phyloP scores from a whole-genome alignment of 2,797 vertebrate species.

The Avahi laniger region DNA sequence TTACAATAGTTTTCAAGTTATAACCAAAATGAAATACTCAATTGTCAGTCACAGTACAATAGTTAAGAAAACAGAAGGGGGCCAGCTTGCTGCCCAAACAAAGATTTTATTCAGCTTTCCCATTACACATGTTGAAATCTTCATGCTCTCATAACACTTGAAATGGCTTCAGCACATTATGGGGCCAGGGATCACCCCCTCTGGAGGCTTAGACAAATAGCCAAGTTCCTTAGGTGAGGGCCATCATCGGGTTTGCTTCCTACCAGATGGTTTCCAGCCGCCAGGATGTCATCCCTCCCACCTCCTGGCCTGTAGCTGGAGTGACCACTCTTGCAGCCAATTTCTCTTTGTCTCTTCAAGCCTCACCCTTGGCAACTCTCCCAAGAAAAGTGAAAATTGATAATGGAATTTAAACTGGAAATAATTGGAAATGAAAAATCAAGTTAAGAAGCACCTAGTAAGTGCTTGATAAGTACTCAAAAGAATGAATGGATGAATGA shows the following conservation, averaged over 20 bases:
- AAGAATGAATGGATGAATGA: background rate
- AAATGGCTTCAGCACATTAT: conserved; percentile 4
- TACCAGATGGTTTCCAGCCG: conserved; percentile 49
- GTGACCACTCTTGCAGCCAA: background rate
- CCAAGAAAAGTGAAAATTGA: conserved; percentile 46
- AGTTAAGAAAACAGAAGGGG: conserved; percentile 9
- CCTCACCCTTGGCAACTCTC: conserved; percentile 50
- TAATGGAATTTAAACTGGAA: conserved; percentile 39
- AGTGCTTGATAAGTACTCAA: background rate
- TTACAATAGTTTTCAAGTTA: conserved; percentile 5
- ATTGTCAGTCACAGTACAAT: background rate
- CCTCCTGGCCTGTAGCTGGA: conserved; percentile 53
- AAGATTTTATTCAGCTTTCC: conserved; percentile 54
- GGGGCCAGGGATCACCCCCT: conserved; percentile 38
- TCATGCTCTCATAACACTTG: conserved; percentile 40
- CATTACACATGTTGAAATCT: conserved; percentile 68
- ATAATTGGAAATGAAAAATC: conserved; percentile 25
- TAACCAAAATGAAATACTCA: background rate
- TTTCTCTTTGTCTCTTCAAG: conserved; percentile 5
- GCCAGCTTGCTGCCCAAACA: background rate
- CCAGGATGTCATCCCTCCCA: conserved; percentile 8
- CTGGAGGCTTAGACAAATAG: conserved; percentile 53
- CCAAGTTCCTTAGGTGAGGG: conserved; percentile 67
- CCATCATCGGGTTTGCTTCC: conserved; percentile 40
- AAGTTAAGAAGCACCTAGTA: background rate